A percentile compares a stretch with the other conserved stretches of the same genome.
Conservation (phyloP, 2,797 vertebrate species). For the Phrynocephalus vlangalii region DNA sequence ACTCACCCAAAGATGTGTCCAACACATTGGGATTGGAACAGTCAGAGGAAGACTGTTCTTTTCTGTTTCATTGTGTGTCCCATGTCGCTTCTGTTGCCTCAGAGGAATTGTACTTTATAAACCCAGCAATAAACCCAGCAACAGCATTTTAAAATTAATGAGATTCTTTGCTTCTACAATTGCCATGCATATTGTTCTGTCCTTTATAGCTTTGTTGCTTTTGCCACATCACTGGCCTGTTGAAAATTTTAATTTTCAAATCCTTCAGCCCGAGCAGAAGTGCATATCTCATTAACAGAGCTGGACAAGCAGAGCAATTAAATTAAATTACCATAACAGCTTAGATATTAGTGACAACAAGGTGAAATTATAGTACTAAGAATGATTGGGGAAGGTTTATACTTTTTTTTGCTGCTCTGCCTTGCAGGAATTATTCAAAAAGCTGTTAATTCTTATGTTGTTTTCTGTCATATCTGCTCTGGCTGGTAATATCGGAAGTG, state of each 20-base stretch:
- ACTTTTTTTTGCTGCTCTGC: constrained; percentile 4
- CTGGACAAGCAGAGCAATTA: constrained; percentile 63
- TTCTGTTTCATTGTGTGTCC: neutral
- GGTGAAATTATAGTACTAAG: constrained; percentile 61
- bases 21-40: neutral
- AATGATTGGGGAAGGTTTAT: constrained; percentile 59
- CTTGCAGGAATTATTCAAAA: constrained; percentile 49
- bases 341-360: constrained; percentile 57
- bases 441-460: constrained; percentile 37
- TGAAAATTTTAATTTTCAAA: constrained; percentile 56
- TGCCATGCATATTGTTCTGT: constrained; percentile 3
- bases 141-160: constrained; percentile 32
- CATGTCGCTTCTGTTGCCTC: neutral
- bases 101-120: neutral
- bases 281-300: constrained; percentile 61
- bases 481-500: neutral
- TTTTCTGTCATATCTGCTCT: constrained; percentile 35
- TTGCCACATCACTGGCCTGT: constrained; percentile 26
- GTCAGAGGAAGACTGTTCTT: neutral
- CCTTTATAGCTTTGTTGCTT: constrained; percentile 38
- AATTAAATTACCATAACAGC: constrained; percentile 64
- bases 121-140: neutral
- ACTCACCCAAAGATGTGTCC: neutral
- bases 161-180: neutral
- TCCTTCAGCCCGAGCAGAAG: constrained; percentile 50